A percentile compares a stretch with the other conserved stretches of the same genome.
These are phyloP conservation scores for Pseudochirops corinnae DNA, from an alignment of 2,797 vertebrate species.

Conservation along the genomic window DNA sequence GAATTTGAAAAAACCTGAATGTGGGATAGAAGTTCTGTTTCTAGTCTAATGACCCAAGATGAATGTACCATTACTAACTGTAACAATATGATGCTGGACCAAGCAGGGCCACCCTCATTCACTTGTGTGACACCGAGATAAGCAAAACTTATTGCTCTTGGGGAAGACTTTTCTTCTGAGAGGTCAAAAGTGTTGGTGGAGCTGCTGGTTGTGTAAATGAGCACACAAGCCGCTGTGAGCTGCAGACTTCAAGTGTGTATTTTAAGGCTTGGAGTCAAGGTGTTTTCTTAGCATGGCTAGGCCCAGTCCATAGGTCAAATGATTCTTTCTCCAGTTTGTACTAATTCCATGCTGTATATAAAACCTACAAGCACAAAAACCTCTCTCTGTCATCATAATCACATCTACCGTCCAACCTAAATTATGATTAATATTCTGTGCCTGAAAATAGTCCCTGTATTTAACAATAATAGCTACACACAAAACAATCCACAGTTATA, in stretches of 20 bases:
- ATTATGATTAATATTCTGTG: constrained; percentile 77
- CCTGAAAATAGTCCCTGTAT: constrained; percentile 81
- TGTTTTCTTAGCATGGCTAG: constrained; percentile 64
- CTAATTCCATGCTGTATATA: constrained; percentile 64
- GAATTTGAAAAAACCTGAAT: constrained; percentile 61
- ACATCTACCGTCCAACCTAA: constrained; percentile 73
- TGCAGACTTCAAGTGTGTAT: constrained; percentile 74
- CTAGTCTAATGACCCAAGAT: constrained; percentile 54
- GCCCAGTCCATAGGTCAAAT: constrained; percentile 68
- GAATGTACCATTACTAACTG: constrained; percentile 61
- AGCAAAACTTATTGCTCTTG: constrained; percentile 57
- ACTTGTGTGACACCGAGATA: constrained; percentile 46
- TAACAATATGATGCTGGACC: constrained; percentile 54
- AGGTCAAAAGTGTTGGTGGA: constrained; percentile 67
- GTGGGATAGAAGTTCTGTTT: constrained; percentile 62
- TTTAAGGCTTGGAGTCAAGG: constrained; percentile 82
- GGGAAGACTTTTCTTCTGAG: constrained; percentile 57
- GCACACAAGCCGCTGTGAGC: constrained; percentile 59
- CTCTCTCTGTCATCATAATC: constrained; percentile 70
- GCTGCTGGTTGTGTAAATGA: constrained; percentile 61
- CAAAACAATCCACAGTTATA: constrained; percentile 81
- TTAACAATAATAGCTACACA: constrained; percentile 83
- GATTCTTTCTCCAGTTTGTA: constrained; percentile 66
- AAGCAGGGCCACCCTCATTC: constrained; percentile 38
- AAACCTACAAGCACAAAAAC: constrained; percentile 72